phyloP scores from a whole-genome alignment of 53 echinoderm and acorn worm species.

The Luidia sarsii region DNA sequence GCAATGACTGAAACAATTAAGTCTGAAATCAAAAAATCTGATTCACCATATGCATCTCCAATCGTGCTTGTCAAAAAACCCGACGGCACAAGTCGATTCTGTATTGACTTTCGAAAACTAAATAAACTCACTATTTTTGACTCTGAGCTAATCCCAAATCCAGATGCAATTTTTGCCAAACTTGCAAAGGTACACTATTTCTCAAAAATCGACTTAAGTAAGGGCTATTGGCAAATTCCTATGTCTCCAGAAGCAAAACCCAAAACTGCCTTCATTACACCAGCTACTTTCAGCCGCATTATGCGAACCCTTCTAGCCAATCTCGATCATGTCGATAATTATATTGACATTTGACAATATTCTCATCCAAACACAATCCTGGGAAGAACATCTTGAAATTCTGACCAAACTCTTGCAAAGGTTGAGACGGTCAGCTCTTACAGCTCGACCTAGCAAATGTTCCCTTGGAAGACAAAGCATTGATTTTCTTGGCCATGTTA shows the following conservation, averaged over 20 bases:
- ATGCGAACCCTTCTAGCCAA: slow-evolving; percentile 37
- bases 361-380: too few relatives aligned
- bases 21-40: not conserved
- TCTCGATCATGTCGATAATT: slow-evolving; percentile 25
- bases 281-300: slow-evolving; percentile 37
- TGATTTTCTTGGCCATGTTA: too few relatives aligned
- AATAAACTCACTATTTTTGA: slow-evolving; percentile 1
- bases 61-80: slow-evolving; percentile 12
- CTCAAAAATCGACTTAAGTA: slow-evolving; percentile 25
- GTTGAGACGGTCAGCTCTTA: too few relatives aligned
- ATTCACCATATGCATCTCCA: slow-evolving; percentile 1
- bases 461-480: too few relatives aligned
- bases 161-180: slow-evolving; percentile 36
- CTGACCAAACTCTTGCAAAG: too few relatives aligned
- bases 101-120: slow-evolving; percentile 5
- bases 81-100: not conserved
- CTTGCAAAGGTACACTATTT: slow-evolving; percentile 4
- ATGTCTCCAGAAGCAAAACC: slow-evolving; percentile 10
- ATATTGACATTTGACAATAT: too few relatives aligned
- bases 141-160: slow-evolving; percentile 1
- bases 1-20: not conserved
- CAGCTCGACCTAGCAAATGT: too few relatives aligned
- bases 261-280: slow-evolving; percentile 25
- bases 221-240: slow-evolving; percentile 59
- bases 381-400: too few relatives aligned